Evolutionary conservation across 1,140 invertebrate genomes (phyloP).

Genomic region (Heliothis virescens): DNA sequence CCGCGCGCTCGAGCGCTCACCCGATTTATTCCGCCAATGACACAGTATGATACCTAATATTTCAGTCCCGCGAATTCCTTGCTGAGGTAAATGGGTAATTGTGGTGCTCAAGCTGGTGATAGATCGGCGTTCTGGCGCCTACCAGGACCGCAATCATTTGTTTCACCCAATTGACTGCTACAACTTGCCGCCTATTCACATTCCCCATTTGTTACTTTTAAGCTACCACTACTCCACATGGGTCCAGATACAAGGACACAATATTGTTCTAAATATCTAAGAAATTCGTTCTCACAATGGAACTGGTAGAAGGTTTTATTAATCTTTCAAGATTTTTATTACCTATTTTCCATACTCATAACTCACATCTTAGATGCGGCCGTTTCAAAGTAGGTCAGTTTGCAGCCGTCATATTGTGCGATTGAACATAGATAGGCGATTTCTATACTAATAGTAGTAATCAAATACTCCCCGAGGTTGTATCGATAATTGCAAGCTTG

Average conservation of each 20-base stretch:
- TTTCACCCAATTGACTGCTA: conserved; percentile 34
- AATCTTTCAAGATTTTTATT: background rate
- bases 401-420: background rate
- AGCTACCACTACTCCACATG: conserved; percentile 14
- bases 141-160: conserved; percentile 31
- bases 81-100: conserved; percentile 42
- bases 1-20: background rate
- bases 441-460: conserved; percentile 41
- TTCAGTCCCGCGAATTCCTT: conserved; percentile 27
- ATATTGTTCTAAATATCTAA: background rate
- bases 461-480: conserved; percentile 12
- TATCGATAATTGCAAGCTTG: conserved; percentile 37
- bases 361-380: conserved; percentile 10
- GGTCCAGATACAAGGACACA: background rate
- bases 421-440: conserved; percentile 34
- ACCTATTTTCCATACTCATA: conserved; percentile 17
- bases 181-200: conserved; percentile 30
- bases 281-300: background rate
- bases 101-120: conserved; percentile 31
- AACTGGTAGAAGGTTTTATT: background rate
- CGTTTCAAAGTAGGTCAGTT: conserved; percentile 30
- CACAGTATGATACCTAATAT: conserved; percentile 28
- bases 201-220: conserved; percentile 38
- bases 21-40: conserved; percentile 8
- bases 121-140: conserved; percentile 13